Evolutionary conservation across 2,113 vertebrate species (phyloP).

Genomic region (Tragelaphus strepsiceros): DNA sequence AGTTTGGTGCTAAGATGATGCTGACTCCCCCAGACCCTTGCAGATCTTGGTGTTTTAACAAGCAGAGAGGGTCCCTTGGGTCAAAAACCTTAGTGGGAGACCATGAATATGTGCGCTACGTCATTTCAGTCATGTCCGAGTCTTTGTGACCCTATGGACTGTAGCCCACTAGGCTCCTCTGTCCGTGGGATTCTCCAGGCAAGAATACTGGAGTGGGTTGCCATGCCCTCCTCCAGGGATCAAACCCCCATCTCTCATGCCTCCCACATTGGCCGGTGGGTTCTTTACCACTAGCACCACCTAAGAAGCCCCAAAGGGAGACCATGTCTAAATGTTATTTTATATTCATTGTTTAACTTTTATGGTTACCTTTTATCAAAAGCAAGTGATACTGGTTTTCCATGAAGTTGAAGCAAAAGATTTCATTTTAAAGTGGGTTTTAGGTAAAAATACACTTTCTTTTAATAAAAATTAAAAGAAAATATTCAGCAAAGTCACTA

Average conservation of each 20-base stretch:
- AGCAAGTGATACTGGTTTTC: neutral
- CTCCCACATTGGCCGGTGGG: neutral
- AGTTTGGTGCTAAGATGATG: rapidly evolving
- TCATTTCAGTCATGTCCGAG: neutral
- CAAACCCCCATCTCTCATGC: neutral
- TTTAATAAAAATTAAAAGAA: neutral
- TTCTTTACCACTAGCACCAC: neutral
- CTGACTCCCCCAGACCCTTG: neutral
- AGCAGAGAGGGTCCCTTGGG: neutral
- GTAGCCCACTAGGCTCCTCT: neutral
- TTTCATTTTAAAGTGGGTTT: neutral
- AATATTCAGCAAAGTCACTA: neutral
- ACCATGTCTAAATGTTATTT: neutral
- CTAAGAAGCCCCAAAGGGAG: neutral
- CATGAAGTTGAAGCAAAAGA: neutral
- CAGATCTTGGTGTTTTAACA: too few species aligned
- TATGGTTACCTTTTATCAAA: neutral
- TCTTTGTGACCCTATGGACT: neutral
- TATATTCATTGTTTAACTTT: neutral
- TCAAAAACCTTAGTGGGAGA: too few species aligned
- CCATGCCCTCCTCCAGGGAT: neutral
- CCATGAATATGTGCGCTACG: neutral
- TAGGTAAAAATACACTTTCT: neutral
- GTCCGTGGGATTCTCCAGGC: neutral
- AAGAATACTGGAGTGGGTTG: neutral